These are phyloP conservation scores for Parascotia fuliginaria DNA, from an alignment of 2,888 invertebrate genomes.

Conservation along the genomic window DNA sequence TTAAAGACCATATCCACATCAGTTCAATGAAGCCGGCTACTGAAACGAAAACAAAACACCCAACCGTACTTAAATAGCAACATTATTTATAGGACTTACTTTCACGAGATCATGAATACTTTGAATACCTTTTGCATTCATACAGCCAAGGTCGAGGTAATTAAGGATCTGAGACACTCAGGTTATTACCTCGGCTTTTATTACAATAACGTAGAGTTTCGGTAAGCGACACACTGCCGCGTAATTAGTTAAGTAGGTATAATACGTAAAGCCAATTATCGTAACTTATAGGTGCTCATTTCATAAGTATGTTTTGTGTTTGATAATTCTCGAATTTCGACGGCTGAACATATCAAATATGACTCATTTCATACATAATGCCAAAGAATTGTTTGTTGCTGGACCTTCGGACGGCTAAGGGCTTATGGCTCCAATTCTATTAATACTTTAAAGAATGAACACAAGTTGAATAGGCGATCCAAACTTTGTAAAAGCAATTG, in stretches of 20 bases:
- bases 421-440: too few relatives aligned
- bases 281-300: slow-evolving; percentile 52
- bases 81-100: slow-evolving; percentile 6
- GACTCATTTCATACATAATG: too few relatives aligned
- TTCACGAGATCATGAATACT: slow-evolving; percentile 23
- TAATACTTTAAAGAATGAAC: too few relatives aligned
- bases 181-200: slow-evolving; percentile 32
- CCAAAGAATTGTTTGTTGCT: too few relatives aligned
- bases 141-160: slow-evolving; percentile 26
- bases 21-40: too few relatives aligned
- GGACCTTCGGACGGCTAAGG: too few relatives aligned
- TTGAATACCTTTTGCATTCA: slow-evolving; percentile 28
- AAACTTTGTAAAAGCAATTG: too few relatives aligned
- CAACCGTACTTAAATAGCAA: background rate
- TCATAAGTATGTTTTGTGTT: slow-evolving; percentile 24
- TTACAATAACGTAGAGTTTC: slow-evolving; percentile 30
- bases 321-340: background rate
- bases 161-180: slow-evolving; percentile 31
- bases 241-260: slow-evolving; percentile 38
- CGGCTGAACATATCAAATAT: too few relatives aligned
- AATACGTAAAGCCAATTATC: slow-evolving; percentile 55
- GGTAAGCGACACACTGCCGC: slow-evolving; percentile 25
- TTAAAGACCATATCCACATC: too few relatives aligned
- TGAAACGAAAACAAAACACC: background rate
- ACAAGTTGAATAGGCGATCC: too few relatives aligned